Evolutionary conservation across 2,797 vertebrate species (phyloP), one percentile per base, ranked within the genome.

Genomic region (Melanotaenia boesemani): DNA sequence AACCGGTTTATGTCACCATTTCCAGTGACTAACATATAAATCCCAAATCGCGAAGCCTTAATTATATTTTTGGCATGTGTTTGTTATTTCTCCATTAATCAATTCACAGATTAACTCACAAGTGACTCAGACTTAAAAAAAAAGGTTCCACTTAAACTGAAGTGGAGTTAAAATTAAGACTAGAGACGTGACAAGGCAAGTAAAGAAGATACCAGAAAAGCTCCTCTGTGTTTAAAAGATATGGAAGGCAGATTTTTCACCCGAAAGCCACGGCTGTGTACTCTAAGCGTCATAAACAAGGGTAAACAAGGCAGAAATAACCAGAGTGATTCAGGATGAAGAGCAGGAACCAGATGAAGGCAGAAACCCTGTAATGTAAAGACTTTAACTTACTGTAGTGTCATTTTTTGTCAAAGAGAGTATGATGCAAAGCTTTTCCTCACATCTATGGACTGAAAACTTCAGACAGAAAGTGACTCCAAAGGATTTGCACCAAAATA

Each of bases 51-150:
- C 13, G 6, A 28, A 0, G 54, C 11, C 12, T 56, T 56, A 15
- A 30, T 16, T 56, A 56, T 28, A 6, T 56, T 28, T 30, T 56
- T 28, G 22, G 50, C 50, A 68, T 8, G 37, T 68, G 55, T 46
- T 18, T 32, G 13, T 55, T 58, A 20, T 22, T 44, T 41, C 20
- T 32, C 12, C 2, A 15, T 30, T 70, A 26, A 13, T 30, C 50
- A 12, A 41, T 28, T 46, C 58, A 70, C 34, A 15, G 2, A 52
- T 50, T 26, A 70, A 18, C 34, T 61, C 67, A 54, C 32, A 15
- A 41, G 48, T 20, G 37, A 8, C 34, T 54, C 58, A 22, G 5
- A 30, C 16, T 13, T 32, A 11, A n/a, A 30, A 3, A 3, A 4
- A 41, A 7, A 63, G 16, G n/a, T 48, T 13, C 63, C 8, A 10